phyloP scores from a whole-genome alignment of 2,888 invertebrate species.

The Phragmatobia fuliginosa region DNA sequence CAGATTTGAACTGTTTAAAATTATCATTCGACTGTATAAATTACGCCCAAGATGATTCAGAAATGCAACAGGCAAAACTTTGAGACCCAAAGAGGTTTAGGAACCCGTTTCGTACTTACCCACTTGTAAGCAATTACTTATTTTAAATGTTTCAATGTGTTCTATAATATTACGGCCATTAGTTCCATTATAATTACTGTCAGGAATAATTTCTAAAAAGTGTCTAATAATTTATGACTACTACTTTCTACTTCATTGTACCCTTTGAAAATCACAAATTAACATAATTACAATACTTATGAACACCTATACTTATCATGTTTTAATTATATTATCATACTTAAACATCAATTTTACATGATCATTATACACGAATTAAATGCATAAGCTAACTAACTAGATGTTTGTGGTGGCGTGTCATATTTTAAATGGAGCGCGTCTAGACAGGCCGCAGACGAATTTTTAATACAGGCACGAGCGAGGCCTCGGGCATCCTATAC shows the following conservation, averaged over 20 bases:
- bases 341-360: conserved; percentile 33
- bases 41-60: neutral
- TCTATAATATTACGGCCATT: neutral
- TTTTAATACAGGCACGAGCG: conserved; percentile 67
- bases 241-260: neutral
- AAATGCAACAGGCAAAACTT: neutral
- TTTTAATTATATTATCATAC: too few relatives aligned
- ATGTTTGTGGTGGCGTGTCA: conserved; percentile 68
- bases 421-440: conserved; percentile 72
- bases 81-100: neutral
- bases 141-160: neutral
- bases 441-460: conserved; percentile 82
- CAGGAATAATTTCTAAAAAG: neutral
- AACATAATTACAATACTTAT: neutral
- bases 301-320: neutral
- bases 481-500: conserved; percentile 40
- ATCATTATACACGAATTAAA: conserved; percentile 35
- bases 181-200: neutral
- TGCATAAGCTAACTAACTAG: conserved; percentile 57
- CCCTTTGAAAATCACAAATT: neutral
- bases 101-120: neutral
- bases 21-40: neutral
- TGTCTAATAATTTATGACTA: neutral
- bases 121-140: neutral
- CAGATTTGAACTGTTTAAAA: neutral